Base-by-base conservation (phyloP, 2,888 invertebrate species). In the Drosophila mercatorum region DNA sequence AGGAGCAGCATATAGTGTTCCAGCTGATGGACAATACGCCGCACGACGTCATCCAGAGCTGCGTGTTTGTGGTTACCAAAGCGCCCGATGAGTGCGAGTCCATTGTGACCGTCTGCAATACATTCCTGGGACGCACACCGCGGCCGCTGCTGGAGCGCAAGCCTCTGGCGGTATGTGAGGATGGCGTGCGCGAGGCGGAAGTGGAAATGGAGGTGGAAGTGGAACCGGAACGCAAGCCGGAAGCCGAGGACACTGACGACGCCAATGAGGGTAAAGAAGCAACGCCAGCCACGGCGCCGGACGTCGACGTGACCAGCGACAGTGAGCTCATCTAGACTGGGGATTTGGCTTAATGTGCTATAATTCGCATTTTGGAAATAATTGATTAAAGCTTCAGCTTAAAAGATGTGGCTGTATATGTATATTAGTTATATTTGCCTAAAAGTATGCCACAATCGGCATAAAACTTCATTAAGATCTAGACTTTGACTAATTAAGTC, bases 21-120 rank as follows among this genome's bases (percentile, higher is more conserved):
- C 90, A 91, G 62, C 90, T 90, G 58, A 85, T 91, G 75, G 91
- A 91, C 72, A 88, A 91, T 67, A 91, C 91, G 5, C 78, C 78
- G 17, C 78, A 86, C 64, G 91, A 92, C 64, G 83, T 92, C 58
- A 89, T 91, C 49, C 92, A 91, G 74, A 88, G 81, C 67, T 91
- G 91, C 76, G 90, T 88, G 49, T 91, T 91, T 78, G 84, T 85
- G 63, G 65, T 91, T 26, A 75, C 79, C 69, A 72, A 71, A 61
- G 68, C 61, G 36, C 83, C 84, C 36, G 85, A 80, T n/a, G 80
- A 82, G 67, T 91, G 91, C 53, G 91, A 91, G 72, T 75, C 80
- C 22, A 92, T 91, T 76, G 78, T 80, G 60, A 89, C 86, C n/a
- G 77, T 82, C 22, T 91, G 92, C 71, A 86, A 91, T 52, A 89